Conservation (phyloP, 2,113 vertebrate genomes). For the Butastur rufipennis region DNA sequence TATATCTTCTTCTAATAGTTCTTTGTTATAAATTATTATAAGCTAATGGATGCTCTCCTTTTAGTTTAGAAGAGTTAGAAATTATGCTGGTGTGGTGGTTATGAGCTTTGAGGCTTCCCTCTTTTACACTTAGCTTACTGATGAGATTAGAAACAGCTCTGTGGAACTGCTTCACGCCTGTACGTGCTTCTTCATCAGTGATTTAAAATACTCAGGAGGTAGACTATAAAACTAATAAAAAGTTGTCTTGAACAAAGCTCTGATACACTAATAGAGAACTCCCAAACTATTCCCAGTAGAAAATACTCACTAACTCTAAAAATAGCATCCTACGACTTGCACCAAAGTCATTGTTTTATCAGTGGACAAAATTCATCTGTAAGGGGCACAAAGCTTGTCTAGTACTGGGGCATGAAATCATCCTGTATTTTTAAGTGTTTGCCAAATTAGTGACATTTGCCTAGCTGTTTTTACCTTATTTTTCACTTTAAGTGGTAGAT, state of each 20-base stretch:
- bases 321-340: not conserved
- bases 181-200: not conserved
- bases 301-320: not conserved
- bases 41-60: not conserved
- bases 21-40: not conserved
- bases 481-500: not conserved
- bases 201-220: not conserved
- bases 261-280: not conserved
- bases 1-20: not conserved
- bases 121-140: not conserved
- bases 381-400: not conserved
- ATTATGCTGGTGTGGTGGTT: not conserved
- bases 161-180: not conserved
- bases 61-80: not conserved
- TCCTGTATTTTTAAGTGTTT: not conserved
- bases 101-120: not conserved
- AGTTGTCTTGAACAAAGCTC: not conserved
- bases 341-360: not conserved
- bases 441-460: not conserved
- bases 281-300: not conserved
- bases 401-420: not conserved
- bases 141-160: not conserved
- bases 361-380: not conserved
- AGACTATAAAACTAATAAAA: not conserved
- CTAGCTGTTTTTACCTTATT: not conserved